Conservation (phyloP, 2,888 invertebrate species). For the Himalopsyche anomala region DNA sequence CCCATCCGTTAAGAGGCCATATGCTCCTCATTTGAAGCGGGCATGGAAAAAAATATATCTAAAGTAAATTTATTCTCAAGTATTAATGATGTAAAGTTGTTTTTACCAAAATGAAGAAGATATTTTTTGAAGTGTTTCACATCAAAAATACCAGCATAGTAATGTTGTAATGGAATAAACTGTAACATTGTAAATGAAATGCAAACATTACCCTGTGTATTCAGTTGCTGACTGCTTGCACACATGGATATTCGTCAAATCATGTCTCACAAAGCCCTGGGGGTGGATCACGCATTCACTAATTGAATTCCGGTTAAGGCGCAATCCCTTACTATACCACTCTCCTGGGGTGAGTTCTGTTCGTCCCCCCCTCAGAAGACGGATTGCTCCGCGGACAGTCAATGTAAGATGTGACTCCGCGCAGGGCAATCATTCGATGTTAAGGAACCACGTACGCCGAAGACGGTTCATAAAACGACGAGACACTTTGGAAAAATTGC, state of each 20-base stretch:
- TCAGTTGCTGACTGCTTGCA: background rate
- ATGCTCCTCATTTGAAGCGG: no score
- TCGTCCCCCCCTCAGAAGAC: background rate
- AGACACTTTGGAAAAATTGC: slow-evolving; percentile 34
- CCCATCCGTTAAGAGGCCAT: no score
- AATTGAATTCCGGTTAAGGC: slow-evolving; percentile 65
- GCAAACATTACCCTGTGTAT: no score
- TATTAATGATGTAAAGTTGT: no score
- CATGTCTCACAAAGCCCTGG: slow-evolving; percentile 19
- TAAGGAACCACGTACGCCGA: background rate
- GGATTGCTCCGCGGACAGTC: slow-evolving; percentile 4
- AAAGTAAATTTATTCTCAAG: no score
- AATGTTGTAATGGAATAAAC: no score
- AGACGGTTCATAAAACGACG: slow-evolving; percentile 26
- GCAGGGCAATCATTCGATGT: slow-evolving; percentile 11
- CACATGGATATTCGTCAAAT: slow-evolving; percentile 9
- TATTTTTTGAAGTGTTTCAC: no score
- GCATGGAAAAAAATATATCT: no score
- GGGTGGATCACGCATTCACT: slow-evolving; percentile 63
- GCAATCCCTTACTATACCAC: slow-evolving; percentile 6
- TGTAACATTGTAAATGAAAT: no score
- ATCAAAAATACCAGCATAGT: no score
- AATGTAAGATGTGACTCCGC: slow-evolving; percentile 19
- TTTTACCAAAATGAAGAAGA: no score
- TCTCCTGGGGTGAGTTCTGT: slow-evolving; percentile 2